phyloP scores from a whole-genome alignment of 2,797 vertebrate species.

The Xerus rutilus region DNA sequence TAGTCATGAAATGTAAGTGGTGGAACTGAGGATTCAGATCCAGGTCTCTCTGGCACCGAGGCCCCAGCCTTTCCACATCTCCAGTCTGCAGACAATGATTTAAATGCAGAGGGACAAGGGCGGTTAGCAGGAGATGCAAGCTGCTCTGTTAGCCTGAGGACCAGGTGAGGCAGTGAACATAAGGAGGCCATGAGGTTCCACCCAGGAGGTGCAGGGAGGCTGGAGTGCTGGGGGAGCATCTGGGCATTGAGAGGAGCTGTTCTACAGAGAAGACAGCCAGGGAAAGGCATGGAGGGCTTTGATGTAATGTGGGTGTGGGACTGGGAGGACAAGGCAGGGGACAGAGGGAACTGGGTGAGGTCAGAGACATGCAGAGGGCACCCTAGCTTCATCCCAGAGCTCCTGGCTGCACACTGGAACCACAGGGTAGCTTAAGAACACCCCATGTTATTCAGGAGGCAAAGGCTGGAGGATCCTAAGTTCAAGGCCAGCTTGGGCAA shows the following conservation, averaged over 20 bases:
- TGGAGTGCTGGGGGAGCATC: background rate
- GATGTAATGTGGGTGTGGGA: fast-evolving
- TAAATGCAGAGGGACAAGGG: fast-evolving
- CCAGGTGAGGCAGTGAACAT: background rate
- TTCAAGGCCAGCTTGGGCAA: too few relatives aligned
- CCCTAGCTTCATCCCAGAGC: background rate
- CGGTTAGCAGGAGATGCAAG: too few relatives aligned
- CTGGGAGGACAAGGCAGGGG: background rate
- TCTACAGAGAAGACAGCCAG: fast-evolving
- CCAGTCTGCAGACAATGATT: background rate
- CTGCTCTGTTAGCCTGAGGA: too few relatives aligned
- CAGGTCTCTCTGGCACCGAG: background rate
- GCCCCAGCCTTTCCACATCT: fast-evolving
- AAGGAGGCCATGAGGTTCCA: fast-evolving
- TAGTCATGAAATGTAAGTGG: background rate
- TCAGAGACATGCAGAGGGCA: fast-evolving
- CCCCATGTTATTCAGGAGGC: too few relatives aligned
- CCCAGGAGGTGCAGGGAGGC: fast-evolving
- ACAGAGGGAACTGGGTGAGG: background rate
- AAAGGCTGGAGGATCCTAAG: too few relatives aligned
- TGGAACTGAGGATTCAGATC: too few relatives aligned
- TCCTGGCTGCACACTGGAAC: background rate
- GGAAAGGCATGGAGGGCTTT: background rate
- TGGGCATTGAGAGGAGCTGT: background rate
- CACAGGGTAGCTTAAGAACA: background rate